Evolutionary conservation across 2,888 invertebrate genomes (phyloP).

Genomic region (Tortrix viridana): DNA sequence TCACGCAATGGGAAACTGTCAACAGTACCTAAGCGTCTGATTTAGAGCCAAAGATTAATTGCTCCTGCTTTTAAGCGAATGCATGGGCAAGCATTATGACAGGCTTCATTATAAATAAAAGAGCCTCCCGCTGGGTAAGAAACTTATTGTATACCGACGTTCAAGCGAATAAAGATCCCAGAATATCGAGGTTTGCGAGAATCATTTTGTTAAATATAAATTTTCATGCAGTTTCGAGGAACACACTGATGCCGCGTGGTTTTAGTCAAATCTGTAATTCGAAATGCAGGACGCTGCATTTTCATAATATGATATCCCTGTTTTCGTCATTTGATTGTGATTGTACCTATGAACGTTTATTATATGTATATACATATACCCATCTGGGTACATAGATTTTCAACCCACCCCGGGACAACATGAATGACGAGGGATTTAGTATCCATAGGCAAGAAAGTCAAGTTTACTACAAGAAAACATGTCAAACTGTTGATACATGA

Average conservation of each 20-base stretch:
- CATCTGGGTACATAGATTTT: too few relatives aligned
- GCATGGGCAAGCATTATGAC: slow-evolving; percentile 33
- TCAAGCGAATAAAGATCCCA: slow-evolving; percentile 30
- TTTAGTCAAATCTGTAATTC: neutral
- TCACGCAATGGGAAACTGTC: slow-evolving; percentile 7
- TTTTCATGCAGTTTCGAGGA: slow-evolving; percentile 6
- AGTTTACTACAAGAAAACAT: slow-evolving; percentile 18
- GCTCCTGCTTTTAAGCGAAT: slow-evolving; percentile 18
- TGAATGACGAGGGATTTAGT: too few relatives aligned
- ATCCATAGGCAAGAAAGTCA: neutral
- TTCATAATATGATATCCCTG: too few relatives aligned
- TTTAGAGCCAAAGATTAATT: slow-evolving; percentile 4
- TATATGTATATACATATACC: too few relatives aligned
- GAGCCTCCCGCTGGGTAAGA: slow-evolving; percentile 33
- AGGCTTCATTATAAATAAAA: slow-evolving; percentile 36
- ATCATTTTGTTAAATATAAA: slow-evolving; percentile 31
- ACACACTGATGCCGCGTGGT: neutral
- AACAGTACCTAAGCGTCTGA: slow-evolving; percentile 17
- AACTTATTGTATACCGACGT: slow-evolving; percentile 31
- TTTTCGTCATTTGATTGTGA: too few relatives aligned
- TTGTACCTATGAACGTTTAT: too few relatives aligned
- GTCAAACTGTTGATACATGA: slow-evolving; percentile 22
- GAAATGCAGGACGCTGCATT: too few relatives aligned
- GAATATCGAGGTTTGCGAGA: slow-evolving; percentile 27
- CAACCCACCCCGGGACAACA: too few relatives aligned